phyloP scores from a whole-genome alignment of 2,113 vertebrate species.

The Tachuris rubrigastra region DNA sequence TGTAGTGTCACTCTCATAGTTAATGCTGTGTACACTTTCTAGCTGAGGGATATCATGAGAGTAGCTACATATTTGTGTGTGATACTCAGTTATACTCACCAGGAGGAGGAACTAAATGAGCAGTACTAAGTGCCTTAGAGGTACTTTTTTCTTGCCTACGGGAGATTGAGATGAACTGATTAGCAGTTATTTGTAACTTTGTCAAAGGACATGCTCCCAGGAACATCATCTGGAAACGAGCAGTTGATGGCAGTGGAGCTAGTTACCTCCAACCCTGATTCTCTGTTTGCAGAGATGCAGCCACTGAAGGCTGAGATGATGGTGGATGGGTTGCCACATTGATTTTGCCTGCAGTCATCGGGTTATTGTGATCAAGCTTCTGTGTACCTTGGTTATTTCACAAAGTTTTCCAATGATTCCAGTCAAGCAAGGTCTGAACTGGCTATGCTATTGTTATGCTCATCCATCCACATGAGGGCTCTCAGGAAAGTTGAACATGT shows the following conservation, averaged over 20 bases:
- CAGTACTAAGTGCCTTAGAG: background rate
- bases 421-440: background rate
- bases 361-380: background rate
- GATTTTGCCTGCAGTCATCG: background rate
- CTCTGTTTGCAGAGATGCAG: background rate
- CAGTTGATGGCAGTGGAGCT: background rate
- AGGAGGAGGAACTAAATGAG: background rate
- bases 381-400: background rate
- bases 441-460: background rate
- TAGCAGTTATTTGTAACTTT: background rate
- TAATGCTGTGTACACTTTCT: background rate
- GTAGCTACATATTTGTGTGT: background rate
- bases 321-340: background rate
- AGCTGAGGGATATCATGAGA: background rate
- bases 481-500: background rate
- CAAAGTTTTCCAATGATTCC: background rate
- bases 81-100: background rate
- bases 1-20: background rate
- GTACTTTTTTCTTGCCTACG: background rate
- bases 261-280: background rate
- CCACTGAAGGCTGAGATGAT: background rate
- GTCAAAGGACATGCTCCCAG: background rate
- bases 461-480: background rate
- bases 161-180: background rate
- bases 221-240: background rate